phyloP scores from a whole-genome alignment of 2,113 vertebrate genomes.

The Pachyramphus minor region DNA sequence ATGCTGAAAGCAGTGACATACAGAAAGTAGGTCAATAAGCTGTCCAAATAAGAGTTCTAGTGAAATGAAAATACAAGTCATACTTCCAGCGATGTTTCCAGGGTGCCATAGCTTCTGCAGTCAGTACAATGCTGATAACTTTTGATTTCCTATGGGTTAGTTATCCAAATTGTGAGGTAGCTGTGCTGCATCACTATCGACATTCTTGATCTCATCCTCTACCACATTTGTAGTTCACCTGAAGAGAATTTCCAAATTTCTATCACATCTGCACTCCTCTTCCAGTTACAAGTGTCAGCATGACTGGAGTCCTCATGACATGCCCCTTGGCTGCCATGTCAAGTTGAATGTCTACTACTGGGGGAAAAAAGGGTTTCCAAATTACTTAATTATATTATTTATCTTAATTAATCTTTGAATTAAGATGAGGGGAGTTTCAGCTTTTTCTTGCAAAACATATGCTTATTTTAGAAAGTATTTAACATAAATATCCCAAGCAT shows the following conservation, averaged over 20 bases:
- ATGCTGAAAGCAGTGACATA: not conserved
- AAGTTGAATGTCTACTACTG: not conserved
- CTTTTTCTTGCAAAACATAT: not conserved
- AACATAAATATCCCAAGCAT: not conserved
- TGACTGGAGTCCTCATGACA: not conserved
- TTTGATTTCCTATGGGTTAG: not conserved
- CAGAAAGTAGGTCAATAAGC: slow-evolving; percentile 49
- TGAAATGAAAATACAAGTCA: not conserved
- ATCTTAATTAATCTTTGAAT: slow-evolving; percentile 1
- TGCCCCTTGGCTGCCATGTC: not conserved
- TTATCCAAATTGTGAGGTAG: not conserved
- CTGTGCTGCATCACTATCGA: not conserved
- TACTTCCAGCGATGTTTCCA: not conserved
- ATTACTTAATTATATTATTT: not conserved
- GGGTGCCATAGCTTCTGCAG: not conserved
- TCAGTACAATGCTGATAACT: not conserved
- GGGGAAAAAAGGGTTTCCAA: not conserved
- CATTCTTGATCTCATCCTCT: not conserved
- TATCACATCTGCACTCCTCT: not conserved
- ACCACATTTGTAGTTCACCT: not conserved
- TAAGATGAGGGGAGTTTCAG: not conserved
- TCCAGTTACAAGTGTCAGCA: not conserved
- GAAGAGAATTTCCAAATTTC: not conserved
- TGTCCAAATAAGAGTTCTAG: slow-evolving; percentile 10
- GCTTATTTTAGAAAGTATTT: not conserved